These are phyloP conservation scores for Spermophilus dauricus DNA, from an alignment of 2,113 vertebrate species.

Conservation along the genomic window DNA sequence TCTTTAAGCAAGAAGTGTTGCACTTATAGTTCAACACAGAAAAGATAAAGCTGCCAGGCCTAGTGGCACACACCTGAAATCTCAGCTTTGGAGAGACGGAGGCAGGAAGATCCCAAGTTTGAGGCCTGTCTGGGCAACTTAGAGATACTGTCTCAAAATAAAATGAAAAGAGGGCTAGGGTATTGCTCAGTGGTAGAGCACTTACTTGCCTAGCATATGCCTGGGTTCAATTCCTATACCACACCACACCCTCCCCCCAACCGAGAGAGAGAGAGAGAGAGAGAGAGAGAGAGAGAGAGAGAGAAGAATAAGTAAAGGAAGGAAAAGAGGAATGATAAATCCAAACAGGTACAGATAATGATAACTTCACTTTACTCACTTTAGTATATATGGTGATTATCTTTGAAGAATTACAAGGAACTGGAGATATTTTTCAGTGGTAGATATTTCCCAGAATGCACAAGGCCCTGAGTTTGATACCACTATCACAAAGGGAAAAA, in stretches of 20 bases:
- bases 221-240: background rate
- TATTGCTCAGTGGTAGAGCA: too few relatives aligned
- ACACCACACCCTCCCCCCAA: too few relatives aligned
- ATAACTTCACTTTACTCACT: background rate
- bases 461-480: too few relatives aligned
- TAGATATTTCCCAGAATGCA: too few relatives aligned
- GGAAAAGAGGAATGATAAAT: background rate
- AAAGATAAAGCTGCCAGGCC: background rate
- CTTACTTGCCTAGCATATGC: too few relatives aligned
- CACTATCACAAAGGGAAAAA: background rate
- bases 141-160: too few relatives aligned
- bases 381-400: background rate
- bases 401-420: background rate
- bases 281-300: too few relatives aligned
- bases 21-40: background rate
- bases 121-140: too few relatives aligned
- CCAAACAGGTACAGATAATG: background rate
- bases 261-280: too few relatives aligned
- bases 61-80: too few relatives aligned
- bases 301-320: background rate
- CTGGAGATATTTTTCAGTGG: too few relatives aligned
- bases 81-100: background rate
- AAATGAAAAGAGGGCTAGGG: too few relatives aligned
- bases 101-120: background rate
- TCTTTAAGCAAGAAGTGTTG: background rate